Base-by-base conservation (phyloP, 2,888 invertebrate genomes). In the Eulithis prunata region DNA sequence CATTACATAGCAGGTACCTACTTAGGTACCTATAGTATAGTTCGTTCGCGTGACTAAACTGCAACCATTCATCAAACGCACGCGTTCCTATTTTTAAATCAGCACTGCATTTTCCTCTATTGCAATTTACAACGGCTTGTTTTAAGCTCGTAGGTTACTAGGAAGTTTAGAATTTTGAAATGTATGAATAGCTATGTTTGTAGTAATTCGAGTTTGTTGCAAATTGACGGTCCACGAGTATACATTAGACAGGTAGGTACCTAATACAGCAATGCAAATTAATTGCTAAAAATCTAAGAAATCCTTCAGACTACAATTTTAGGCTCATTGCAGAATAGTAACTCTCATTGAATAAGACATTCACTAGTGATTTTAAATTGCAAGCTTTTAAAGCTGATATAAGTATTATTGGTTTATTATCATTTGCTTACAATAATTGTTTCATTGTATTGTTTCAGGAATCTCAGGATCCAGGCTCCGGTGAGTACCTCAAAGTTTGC, bases 381-480 rank as follows among this genome's bases (percentile, higher is more conserved):
- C 75, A 57, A 60, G 74, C 74, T 74, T 74, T 64, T 59, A 66
- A 72, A 70, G 62, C 62, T 46, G 36, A 47, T 53, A 13, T 21
- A 21, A 21, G 21, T 52, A 41, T 46, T 7, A 53, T 61, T 54
- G 55, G 62, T 69, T 70, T 59, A 64, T 68, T 57, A 54, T 52
- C 13, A 63, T 67, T 69, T 70, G 64, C 68, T 68, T 67, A 65
- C 67, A 63, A 66, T 71, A 62, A 72, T 53, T 58, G 28, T 66
- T 55, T 69, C 71, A 75, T 69, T 78, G 77, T 68, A 51, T 90
- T 89, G 89, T 91, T 91, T 41, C 91, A 91, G 91, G 91, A 90
- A 79, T 78, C 84, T 70, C 87, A 87, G 77, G 91, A 91, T 73
- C 76, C 85, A 53, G 88, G 83, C 62, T 72, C 83, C 57, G 90